phyloP scores from a whole-genome alignment of 2,888 invertebrate species.

The Apocheima hispidaria region DNA sequence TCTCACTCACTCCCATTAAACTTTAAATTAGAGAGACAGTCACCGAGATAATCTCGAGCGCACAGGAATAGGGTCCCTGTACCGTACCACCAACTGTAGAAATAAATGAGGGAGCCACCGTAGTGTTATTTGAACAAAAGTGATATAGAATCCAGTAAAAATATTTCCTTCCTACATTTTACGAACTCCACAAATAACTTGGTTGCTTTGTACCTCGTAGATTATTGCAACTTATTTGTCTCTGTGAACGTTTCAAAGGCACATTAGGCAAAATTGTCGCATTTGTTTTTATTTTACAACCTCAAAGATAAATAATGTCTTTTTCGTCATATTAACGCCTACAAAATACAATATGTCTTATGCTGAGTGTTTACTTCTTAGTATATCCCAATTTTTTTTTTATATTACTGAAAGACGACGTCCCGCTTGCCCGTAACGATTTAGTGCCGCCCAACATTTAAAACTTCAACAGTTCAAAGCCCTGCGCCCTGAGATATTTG shows the following conservation, averaged over 20 bases:
- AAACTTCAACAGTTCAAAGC: too few relatives aligned
- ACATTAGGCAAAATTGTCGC: conserved; percentile 56
- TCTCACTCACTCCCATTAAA: too few relatives aligned
- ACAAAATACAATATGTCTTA: conserved; percentile 5
- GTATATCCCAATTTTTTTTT: too few relatives aligned
- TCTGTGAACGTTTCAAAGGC: conserved; percentile 59
- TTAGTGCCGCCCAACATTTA: too few relatives aligned
- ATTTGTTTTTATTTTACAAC: conserved; percentile 53
- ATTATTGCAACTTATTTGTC: conserved; percentile 76
- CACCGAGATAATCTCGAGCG: too few relatives aligned
- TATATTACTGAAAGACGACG: too few relatives aligned
- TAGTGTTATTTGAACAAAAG: not conserved
- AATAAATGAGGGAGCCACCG: not conserved
- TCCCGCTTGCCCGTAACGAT: too few relatives aligned
- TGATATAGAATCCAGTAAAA: too few relatives aligned
- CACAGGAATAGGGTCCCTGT: too few relatives aligned
- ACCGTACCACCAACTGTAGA: conserved; percentile 35
- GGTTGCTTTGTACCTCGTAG: conserved; percentile 44
- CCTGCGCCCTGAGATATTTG: too few relatives aligned
- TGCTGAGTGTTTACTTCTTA: not conserved
- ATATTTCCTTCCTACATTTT: not conserved
- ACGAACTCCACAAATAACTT: not conserved
- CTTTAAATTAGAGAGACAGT: too few relatives aligned
- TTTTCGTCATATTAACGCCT: conserved; percentile 16
- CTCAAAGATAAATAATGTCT: conserved; percentile 39